Evolutionary conservation across 2,113 vertebrate genomes (phyloP).

Genomic region (Mellivora capensis): DNA sequence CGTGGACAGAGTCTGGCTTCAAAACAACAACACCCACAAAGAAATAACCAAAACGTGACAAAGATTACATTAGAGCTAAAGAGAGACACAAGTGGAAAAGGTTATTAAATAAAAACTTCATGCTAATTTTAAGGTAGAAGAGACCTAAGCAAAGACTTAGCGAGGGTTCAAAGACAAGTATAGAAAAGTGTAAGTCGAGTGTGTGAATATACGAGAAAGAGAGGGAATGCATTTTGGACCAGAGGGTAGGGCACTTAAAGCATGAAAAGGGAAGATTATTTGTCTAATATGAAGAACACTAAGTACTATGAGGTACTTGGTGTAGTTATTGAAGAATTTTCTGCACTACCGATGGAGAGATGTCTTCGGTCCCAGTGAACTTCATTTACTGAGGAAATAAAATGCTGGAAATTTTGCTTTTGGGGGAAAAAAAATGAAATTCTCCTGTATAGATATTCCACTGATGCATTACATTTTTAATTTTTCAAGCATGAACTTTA

Average conservation of each 20-base stretch:
- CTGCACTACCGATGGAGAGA: not conserved
- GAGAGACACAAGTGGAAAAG: not conserved
- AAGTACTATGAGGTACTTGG: not conserved
- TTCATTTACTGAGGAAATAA: not conserved
- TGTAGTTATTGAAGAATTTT: not conserved
- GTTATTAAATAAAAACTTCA: not conserved
- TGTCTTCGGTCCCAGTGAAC: not conserved
- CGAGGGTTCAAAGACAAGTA: not conserved
- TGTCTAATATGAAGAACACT: not conserved
- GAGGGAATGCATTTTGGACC: not conserved
- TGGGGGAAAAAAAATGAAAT: not conserved
- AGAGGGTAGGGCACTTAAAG: accelerated
- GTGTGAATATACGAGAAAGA: not conserved
- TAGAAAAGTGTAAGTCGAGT: not conserved
- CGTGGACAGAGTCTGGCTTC: not conserved
- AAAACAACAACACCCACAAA: not conserved
- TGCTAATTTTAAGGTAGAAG: not conserved
- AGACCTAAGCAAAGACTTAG: not conserved
- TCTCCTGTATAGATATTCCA: not conserved
- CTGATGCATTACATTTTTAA: not conserved
- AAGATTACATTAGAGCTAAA: not conserved
- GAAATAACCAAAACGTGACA: not conserved
- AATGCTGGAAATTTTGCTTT: not conserved
- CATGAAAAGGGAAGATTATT: not conserved
- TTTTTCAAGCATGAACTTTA: not conserved